phyloP scores from a whole-genome alignment of 1,140 invertebrate genomes.

The Aphelenchoides fujianensis region DNA sequence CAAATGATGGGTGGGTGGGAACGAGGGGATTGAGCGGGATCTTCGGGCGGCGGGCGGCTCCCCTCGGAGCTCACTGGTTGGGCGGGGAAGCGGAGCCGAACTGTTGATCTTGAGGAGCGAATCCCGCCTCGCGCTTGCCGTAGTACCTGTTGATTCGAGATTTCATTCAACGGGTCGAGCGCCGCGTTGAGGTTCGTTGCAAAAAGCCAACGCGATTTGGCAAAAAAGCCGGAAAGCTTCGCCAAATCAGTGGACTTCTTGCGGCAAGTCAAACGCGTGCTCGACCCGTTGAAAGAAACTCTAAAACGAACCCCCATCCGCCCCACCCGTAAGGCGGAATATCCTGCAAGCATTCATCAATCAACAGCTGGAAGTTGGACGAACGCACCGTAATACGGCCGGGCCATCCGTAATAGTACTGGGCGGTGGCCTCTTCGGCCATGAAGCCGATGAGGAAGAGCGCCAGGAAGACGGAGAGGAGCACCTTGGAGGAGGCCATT shows the following conservation, averaged over 20 bases:
- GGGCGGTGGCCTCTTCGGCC: slow-evolving; percentile 15
- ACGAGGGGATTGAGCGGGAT: background rate
- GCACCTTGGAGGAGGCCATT: slow-evolving; percentile 13
- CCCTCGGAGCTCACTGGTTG: background rate
- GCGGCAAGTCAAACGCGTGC: too few relatives aligned
- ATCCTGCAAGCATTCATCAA: background rate
- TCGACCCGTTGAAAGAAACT: too few relatives aligned
- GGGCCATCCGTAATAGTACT: slow-evolving; percentile 21
- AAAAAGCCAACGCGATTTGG: too few relatives aligned
- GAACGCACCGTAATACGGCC: slow-evolving; percentile 10
- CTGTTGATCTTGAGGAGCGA: background rate
- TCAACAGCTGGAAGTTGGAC: background rate
- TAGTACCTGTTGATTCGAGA: background rate
- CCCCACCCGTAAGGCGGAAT: slow-evolving; percentile 5
- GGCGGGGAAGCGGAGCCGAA: background rate
- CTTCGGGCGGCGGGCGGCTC: background rate
- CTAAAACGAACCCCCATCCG: too few relatives aligned
- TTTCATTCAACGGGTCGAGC: background rate
- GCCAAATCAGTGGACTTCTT: background rate
- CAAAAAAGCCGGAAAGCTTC: too few relatives aligned
- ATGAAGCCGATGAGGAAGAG: slow-evolving; percentile 10
- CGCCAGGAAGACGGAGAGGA: background rate
- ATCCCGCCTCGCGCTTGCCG: slow-evolving; percentile 15
- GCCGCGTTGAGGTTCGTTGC: too few relatives aligned
- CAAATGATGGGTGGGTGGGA: background rate